A percentile compares a stretch with the other conserved stretches of the same genome.
These are phyloP conservation scores for Caranx ignobilis DNA, from an alignment of 2,113 vertebrate species.

Conservation along the genomic window DNA sequence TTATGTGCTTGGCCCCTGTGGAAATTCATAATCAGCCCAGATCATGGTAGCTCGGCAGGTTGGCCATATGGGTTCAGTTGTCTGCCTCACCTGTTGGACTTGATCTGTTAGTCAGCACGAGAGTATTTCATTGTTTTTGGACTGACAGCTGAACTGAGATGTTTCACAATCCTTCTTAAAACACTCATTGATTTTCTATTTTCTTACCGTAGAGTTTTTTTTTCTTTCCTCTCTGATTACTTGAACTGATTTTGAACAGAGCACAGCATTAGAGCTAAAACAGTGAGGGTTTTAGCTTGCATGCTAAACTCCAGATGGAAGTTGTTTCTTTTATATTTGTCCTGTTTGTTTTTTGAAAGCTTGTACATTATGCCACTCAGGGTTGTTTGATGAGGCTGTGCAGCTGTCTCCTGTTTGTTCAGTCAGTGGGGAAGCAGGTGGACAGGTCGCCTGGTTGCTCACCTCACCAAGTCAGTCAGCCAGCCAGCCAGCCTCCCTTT, in stretches of 20 bases:
- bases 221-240: background rate
- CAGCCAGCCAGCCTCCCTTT: slow-evolving; percentile 3
- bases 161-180: slow-evolving; percentile 24
- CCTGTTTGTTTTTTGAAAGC: background rate
- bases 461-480: slow-evolving; percentile 9
- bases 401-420: slow-evolving; percentile 83
- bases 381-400: slow-evolving; percentile 57
- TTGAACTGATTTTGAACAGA: background rate
- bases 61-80: slow-evolving; percentile 38
- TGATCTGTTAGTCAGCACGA: slow-evolving; percentile 76
- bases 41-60: slow-evolving; percentile 15
- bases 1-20: background rate
- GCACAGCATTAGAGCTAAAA: background rate
- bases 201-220: background rate
- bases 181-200: background rate
- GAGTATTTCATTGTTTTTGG: slow-evolving; percentile 56
- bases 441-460: slow-evolving; percentile 29
- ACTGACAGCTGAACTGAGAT: slow-evolving; percentile 9
- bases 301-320: background rate
- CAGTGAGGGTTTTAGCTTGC: background rate
- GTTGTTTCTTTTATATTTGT: background rate
- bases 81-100: slow-evolving; percentile 84
- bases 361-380: slow-evolving; percentile 4
- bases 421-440: slow-evolving; percentile 54
- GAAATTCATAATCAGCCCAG: slow-evolving; percentile 15